Conservation (phyloP, 2,888 invertebrate species). For the Melangyna quadrimaculata region DNA sequence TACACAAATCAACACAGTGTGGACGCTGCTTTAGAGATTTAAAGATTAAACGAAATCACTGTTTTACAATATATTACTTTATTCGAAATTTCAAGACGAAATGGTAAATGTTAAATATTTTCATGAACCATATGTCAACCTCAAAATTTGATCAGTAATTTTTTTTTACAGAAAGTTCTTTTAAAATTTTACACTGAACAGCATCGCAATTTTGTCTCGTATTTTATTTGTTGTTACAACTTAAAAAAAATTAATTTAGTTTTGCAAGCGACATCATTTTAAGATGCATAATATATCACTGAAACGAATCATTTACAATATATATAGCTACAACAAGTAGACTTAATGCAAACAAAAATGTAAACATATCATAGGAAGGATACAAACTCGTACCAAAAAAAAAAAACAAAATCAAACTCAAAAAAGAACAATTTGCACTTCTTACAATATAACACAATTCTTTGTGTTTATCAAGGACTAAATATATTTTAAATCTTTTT, state of each 20-base stretch:
- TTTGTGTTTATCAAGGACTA: slow-evolving; percentile 53
- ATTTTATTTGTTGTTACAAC: slow-evolving; percentile 9
- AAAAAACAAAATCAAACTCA: slow-evolving; percentile 45
- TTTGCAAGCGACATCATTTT: slow-evolving; percentile 70
- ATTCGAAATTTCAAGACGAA: too few species aligned
- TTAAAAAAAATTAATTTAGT: slow-evolving; percentile 2
- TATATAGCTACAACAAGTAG: slow-evolving; percentile 63
- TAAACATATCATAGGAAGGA: slow-evolving; percentile 68
- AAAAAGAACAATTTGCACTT: slow-evolving; percentile 65
- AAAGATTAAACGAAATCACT: too few species aligned
- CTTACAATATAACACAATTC: slow-evolving; percentile 46
- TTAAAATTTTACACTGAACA: slow-evolving; percentile 25
- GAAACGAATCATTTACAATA: slow-evolving; percentile 69
- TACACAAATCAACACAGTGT: too few species aligned
- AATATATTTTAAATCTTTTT: slow-evolving; percentile 66
- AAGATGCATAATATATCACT: slow-evolving; percentile 66
- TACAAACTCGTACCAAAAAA: slow-evolving; percentile 42
- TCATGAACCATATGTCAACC: too few species aligned
- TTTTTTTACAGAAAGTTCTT: background rate
- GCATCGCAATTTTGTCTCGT: background rate
- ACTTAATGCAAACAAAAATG: slow-evolving; percentile 57
- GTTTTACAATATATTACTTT: too few species aligned
- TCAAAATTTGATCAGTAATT: too few species aligned
- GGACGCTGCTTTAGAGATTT: too few species aligned
- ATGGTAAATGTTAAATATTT: too few species aligned